phyloP scores from a whole-genome alignment of 53 echinoderm and acorn worm genomes.

The Echinometra lucunter region DNA sequence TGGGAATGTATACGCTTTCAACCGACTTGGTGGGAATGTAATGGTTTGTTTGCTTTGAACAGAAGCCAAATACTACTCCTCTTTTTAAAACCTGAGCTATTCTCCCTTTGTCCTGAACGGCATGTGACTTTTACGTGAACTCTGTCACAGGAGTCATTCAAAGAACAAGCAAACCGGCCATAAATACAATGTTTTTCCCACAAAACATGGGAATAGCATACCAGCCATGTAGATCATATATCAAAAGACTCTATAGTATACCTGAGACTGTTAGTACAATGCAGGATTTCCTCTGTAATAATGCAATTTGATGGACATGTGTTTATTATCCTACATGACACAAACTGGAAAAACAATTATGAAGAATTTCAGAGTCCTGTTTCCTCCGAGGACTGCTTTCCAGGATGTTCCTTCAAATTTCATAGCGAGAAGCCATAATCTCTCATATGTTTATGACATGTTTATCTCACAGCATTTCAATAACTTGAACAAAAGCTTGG shows the following conservation, averaged over 20 bases:
- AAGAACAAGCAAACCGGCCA: constrained; percentile 10
- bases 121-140: constrained; percentile 35
- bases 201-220: not conserved
- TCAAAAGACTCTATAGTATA: not conserved
- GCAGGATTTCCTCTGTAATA: constrained; percentile 23
- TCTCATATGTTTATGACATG: constrained; percentile 10
- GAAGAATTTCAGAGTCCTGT: not conserved
- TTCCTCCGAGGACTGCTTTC: constrained; percentile 20
- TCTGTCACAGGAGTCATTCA: constrained; percentile 13
- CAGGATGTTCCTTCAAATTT: constrained; percentile 23
- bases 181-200: constrained; percentile 15
- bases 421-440: not conserved
- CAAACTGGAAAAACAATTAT: not conserved
- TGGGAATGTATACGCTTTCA: constrained; percentile 20
- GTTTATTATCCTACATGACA: constrained; percentile 52
- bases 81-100: not conserved
- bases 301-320: constrained; percentile 24
- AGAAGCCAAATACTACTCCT: constrained; percentile 42
- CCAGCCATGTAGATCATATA: constrained; percentile 17
- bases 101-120: not conserved
- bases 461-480: constrained; percentile 9
- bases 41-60: constrained; percentile 58
- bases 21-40: not conserved
- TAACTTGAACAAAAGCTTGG: not conserved
- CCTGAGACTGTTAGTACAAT: constrained; percentile 23